A percentile compares a stretch with the other conserved stretches of the same genome.
These are phyloP conservation scores for Epinephelus moara DNA, from an alignment of 2,113 vertebrate species.

Conservation along the genomic window DNA sequence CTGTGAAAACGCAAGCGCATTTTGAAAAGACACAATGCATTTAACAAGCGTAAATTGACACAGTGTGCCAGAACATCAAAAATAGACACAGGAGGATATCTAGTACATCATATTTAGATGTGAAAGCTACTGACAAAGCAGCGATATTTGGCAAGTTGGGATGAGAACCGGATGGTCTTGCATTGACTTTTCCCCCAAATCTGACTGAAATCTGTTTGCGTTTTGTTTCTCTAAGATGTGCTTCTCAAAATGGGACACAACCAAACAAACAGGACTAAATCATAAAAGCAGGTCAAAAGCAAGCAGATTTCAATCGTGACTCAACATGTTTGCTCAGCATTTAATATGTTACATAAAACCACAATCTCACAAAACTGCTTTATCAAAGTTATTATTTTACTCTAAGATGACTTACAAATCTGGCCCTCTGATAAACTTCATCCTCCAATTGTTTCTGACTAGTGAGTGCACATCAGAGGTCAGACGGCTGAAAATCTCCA, in stretches of 20 bases:
- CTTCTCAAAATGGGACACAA: not conserved
- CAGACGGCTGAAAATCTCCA: conserved; percentile 28
- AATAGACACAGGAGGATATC: no score
- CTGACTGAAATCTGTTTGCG: not conserved
- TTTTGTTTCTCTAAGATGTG: not conserved
- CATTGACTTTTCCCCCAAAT: conserved; percentile 1
- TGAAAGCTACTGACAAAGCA: no score
- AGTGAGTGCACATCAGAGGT: conserved; percentile 17
- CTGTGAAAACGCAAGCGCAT: no score
- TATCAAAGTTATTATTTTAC: conserved; percentile 7
- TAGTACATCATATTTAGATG: no score
- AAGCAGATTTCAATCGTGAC: conserved; percentile 5
- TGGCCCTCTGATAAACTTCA: not conserved
- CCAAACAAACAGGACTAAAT: conserved; percentile 9
- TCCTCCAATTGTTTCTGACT: conserved; percentile 34
- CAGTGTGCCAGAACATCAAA: no score
- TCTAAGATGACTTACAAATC: conserved; percentile 28
- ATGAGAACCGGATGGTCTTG: not conserved
- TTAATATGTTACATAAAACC: conserved; percentile 1
- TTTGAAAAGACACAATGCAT: no score
- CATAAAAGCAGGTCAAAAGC: conserved; percentile 3
- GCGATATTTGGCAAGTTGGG: no score
- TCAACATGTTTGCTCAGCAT: conserved; percentile 12
- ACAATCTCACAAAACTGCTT: conserved; percentile 11
- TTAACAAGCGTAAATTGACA: no score